A percentile compares a stretch with the other conserved stretches of the same genome.
phyloP scores from a whole-genome alignment of 2,113 vertebrate species.

The Hemicordylus capensis region DNA sequence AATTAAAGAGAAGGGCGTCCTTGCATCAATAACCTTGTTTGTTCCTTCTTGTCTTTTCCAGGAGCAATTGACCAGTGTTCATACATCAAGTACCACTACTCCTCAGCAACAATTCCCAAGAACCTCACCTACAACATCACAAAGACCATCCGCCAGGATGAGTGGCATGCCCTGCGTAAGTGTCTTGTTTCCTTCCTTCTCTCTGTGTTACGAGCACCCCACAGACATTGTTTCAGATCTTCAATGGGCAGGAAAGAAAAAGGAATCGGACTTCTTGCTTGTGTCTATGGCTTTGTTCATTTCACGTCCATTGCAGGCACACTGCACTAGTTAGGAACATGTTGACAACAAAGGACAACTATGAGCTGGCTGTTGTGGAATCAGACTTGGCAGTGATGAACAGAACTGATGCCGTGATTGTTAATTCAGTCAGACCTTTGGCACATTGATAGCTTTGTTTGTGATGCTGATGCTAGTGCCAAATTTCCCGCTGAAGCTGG shows the following conservation, averaged over 20 bases:
- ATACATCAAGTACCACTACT: constrained; percentile 98
- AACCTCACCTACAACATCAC: constrained; percentile 98
- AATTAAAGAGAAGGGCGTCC: neutral
- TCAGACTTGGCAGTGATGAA: constrained; percentile 52
- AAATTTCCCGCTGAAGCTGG: constrained; percentile 38
- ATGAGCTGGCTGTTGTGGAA: constrained; percentile 44
- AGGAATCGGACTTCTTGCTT: constrained; percentile 17
- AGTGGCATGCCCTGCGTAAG: constrained; percentile 98
- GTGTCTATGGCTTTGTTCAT: constrained; percentile 23
- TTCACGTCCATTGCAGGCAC: constrained; percentile 44
- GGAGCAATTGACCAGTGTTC: constrained; percentile 89
- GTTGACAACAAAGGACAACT: constrained; percentile 15
- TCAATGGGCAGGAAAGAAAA: constrained; percentile 30
- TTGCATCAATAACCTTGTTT: constrained; percentile 16
- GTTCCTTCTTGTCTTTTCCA: constrained; percentile 51
- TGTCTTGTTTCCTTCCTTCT: constrained; percentile 41
- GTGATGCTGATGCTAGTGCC: constrained; percentile 31
- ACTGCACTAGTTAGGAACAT: constrained; percentile 44
- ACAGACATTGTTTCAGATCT: neutral
- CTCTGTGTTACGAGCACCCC: neutral
- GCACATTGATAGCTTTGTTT: neutral
- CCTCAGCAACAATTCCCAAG: constrained; percentile 94
- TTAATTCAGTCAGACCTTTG: constrained; percentile 41
- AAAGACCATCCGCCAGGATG: constrained; percentile 98
- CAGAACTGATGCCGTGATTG: constrained; percentile 54